phyloP scores from a whole-genome alignment of 1,140 invertebrate species.

The Magallana ariakensis region DNA sequence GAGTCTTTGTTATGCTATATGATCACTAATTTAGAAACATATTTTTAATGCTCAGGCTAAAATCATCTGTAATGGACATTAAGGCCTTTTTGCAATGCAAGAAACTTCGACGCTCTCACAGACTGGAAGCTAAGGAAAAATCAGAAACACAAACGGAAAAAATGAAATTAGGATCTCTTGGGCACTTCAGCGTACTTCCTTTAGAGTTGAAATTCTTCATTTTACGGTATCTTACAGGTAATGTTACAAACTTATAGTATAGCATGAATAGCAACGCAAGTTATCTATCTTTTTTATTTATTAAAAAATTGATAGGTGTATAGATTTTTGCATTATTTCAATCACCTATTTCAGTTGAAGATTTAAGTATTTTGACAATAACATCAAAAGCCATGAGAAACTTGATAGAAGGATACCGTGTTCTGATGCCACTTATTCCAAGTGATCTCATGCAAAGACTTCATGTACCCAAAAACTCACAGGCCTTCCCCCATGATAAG shows the following conservation, averaged over 20 bases:
- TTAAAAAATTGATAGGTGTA: no score
- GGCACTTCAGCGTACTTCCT: conserved; percentile 76
- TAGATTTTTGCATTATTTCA: background rate
- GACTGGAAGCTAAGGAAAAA: conserved; percentile 72
- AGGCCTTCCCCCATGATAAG: conserved; percentile 61
- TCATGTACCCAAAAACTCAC: conserved; percentile 47
- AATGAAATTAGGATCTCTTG: conserved; percentile 65
- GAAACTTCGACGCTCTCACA: conserved; percentile 74
- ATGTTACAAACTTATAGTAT: background rate
- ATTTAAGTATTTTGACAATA: conserved; percentile 76
- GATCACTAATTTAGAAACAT: no score
- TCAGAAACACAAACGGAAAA: conserved; percentile 63
- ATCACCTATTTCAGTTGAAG: conserved; percentile 70
- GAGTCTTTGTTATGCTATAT: no score
- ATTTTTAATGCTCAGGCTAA: background rate
- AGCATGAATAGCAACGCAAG: no score
- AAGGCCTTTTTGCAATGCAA: conserved; percentile 72
- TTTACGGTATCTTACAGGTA: conserved; percentile 75
- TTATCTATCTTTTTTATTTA: no score
- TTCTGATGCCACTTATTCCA: conserved; percentile 60
- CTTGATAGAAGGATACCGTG: conserved; percentile 75
- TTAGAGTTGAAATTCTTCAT: conserved; percentile 76
- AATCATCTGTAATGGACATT: conserved; percentile 66
- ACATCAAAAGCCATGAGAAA: conserved; percentile 78
- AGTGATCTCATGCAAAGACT: conserved; percentile 59